Evolutionary conservation across 2,888 invertebrate species (phyloP).

Genomic region (Caenorhabditis sp.): DNA sequence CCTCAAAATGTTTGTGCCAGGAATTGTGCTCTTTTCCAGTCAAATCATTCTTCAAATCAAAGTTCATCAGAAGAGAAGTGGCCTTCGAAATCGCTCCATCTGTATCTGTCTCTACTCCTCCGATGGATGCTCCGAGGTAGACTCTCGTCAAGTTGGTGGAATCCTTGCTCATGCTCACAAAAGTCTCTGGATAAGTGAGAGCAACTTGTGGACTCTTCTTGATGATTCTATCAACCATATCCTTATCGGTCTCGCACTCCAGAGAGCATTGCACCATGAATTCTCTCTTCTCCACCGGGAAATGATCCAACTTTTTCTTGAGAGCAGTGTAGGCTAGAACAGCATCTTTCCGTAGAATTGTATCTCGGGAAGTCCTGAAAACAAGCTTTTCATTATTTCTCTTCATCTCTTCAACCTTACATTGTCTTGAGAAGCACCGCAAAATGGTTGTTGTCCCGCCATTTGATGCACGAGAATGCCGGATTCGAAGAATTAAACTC

Average conservation of each 20-base stretch:
- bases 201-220: constrained; percentile 73
- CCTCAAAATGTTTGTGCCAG: constrained; percentile 75
- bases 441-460: constrained; percentile 65
- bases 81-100: constrained; percentile 78
- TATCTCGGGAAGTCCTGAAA: constrained; percentile 69
- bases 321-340: constrained; percentile 70
- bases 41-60: constrained; percentile 74
- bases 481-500: constrained; percentile 79
- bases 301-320: constrained; percentile 73
- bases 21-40: constrained; percentile 65
- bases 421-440: constrained; percentile 71
- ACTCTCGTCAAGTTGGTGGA: constrained; percentile 71
- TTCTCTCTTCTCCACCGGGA: constrained; percentile 68
- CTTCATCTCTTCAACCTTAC: constrained; percentile 18
- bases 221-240: constrained; percentile 74
- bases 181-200: constrained; percentile 76
- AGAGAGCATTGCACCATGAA: constrained; percentile 65
- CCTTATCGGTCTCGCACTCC: constrained; percentile 71
- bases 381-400: neutral
- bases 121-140: constrained; percentile 71
- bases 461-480: constrained; percentile 69
- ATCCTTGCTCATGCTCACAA: constrained; percentile 73
- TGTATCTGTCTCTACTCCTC: constrained; percentile 76
- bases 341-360: constrained; percentile 71
- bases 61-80: constrained; percentile 74